Evolutionary conservation across 64 coral and sea anemone genomes (phyloP).

Genomic region (Montipora efflorescens): DNA sequence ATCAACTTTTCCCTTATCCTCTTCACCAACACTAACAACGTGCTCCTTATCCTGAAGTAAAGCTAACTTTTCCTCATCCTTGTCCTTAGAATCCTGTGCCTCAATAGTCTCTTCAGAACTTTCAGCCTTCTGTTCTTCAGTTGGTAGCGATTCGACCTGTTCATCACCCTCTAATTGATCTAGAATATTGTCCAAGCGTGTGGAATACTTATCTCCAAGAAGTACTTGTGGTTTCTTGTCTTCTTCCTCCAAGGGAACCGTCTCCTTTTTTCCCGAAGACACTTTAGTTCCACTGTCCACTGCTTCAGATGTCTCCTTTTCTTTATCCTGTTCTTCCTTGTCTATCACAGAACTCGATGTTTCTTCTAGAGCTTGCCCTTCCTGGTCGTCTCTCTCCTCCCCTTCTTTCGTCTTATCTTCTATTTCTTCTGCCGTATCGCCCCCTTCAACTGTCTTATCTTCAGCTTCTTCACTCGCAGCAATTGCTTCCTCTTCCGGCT

Average conservation of each 20-base stretch:
- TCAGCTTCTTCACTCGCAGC: neutral
- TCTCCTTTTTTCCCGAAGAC: neutral
- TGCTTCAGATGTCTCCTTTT: neutral
- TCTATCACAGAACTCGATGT: neutral
- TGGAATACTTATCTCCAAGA: conserved; percentile 62
- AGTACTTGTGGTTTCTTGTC: neutral
- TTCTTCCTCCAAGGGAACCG: neutral
- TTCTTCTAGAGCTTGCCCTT: neutral
- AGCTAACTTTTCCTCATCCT: conserved; percentile 2
- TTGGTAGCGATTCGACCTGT: neutral
- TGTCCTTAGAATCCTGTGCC: neutral
- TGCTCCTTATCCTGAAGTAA: conserved; percentile 35
- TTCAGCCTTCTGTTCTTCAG: neutral
- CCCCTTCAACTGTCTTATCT: conserved; percentile 15
- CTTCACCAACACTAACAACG: conserved; percentile 16
- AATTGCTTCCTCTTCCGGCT: neutral
- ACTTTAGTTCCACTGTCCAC: neutral
- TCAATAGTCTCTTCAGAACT: conserved; percentile 38
- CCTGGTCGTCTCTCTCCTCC: neutral
- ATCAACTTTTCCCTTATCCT: conserved; percentile 17
- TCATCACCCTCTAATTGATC: conserved; percentile 71
- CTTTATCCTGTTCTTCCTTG: neutral
- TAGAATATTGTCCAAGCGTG: conserved; percentile 74
- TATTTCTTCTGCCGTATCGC: conserved; percentile 6
- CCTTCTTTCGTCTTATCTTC: neutral